Evolutionary conservation across 1,140 invertebrate species (phyloP).

Genomic region (Drosophila albomicans): DNA sequence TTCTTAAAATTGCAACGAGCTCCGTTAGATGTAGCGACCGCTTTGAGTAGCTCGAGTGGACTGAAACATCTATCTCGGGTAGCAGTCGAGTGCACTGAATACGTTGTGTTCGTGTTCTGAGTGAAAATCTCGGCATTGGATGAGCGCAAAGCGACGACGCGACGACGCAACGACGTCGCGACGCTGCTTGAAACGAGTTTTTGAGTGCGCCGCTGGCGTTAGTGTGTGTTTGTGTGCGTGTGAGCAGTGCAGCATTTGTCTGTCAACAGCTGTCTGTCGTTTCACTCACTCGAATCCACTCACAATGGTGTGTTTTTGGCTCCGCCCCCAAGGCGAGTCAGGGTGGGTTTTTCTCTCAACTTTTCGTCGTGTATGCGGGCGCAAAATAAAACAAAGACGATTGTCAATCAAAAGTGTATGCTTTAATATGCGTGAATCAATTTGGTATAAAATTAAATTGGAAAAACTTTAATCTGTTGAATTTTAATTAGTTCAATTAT

Average conservation of each 20-base stretch:
- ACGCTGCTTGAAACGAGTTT: slow-evolving; percentile 57
- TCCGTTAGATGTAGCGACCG: slow-evolving; percentile 48
- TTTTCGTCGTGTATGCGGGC: slow-evolving; percentile 1
- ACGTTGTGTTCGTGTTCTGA: slow-evolving; percentile 45
- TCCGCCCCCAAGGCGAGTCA: slow-evolving; percentile 31
- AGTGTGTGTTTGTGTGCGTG: background rate
- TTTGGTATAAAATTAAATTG: slow-evolving; percentile 54
- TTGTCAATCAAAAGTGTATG: slow-evolving; percentile 52
- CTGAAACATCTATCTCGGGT: slow-evolving; percentile 49
- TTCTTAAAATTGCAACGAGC: slow-evolving; percentile 5
- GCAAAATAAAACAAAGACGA: slow-evolving; percentile 28
- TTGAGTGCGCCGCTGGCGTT: background rate
- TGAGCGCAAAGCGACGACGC: slow-evolving; percentile 16
- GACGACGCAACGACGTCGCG: background rate
- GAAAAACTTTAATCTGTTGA: slow-evolving; percentile 53
- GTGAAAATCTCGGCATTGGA: slow-evolving; percentile 67
- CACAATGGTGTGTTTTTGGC: slow-evolving; percentile 42
- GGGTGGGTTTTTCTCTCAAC: slow-evolving; percentile 28
- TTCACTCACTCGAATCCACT: slow-evolving; percentile 42
- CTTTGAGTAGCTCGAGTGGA: slow-evolving; percentile 61
- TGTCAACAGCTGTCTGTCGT: background rate
- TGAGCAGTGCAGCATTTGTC: slow-evolving; percentile 9
- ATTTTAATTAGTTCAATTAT: slow-evolving; percentile 39
- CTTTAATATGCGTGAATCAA: slow-evolving; percentile 59
- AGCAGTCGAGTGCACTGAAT: slow-evolving; percentile 42